phyloP scores from a whole-genome alignment of 2,113 vertebrate species.

The Cebidichthys violaceus region DNA sequence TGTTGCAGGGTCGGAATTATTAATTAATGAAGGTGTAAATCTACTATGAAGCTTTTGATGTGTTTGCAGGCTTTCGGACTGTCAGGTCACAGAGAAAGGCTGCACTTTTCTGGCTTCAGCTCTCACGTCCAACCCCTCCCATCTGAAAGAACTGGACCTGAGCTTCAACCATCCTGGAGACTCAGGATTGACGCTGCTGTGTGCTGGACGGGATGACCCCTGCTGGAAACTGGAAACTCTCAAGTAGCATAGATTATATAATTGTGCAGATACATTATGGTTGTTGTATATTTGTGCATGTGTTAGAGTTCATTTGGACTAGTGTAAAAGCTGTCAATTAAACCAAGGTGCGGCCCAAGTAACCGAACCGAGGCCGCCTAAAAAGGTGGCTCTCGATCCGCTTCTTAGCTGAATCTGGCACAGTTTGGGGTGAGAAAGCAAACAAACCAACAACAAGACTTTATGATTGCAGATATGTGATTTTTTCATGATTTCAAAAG shows the following conservation, averaged over 20 bases:
- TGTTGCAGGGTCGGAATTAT: not conserved
- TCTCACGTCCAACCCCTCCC: conserved; percentile 43
- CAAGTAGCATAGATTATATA: conserved; percentile 24
- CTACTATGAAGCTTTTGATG: not conserved
- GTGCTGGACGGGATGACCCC: not conserved
- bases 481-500: no score
- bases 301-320: not conserved
- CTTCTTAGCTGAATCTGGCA: not conserved
- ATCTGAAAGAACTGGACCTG: conserved; percentile 58
- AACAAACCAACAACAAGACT: no score
- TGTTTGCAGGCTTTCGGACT: conserved; percentile 48
- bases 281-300: not conserved
- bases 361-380: not conserved
- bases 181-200: conserved; percentile 11
- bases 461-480: no score
- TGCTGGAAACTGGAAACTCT: conserved; percentile 43
- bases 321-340: not conserved
- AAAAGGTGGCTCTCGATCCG: not conserved
- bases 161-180: conserved; percentile 57
- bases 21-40: not conserved
- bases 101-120: conserved; percentile 21
- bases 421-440: no score
- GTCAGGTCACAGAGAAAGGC: conserved; percentile 38
- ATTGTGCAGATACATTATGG: not conserved
- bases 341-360: not conserved